Conservation (phyloP, 2,797 vertebrate species). For the Phoxinus dragarum region DNA sequence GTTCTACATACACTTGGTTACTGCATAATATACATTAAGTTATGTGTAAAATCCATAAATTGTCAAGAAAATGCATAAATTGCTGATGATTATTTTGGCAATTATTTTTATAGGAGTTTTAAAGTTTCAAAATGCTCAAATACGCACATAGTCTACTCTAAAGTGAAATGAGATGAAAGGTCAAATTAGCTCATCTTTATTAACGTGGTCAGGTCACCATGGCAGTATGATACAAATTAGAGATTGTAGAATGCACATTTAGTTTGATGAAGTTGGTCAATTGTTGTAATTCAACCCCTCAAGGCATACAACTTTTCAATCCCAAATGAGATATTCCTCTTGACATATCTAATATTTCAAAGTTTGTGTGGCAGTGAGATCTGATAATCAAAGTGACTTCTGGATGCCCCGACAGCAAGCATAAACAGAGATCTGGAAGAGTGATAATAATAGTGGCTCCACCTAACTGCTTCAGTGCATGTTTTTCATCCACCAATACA, state of each 20-base stretch:
- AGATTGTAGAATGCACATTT: background rate
- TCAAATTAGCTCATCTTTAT: background rate
- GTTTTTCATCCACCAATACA: constrained; percentile 15
- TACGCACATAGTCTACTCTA: background rate
- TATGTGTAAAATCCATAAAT: background rate
- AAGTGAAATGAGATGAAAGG: background rate
- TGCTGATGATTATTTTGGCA: too few relatives aligned
- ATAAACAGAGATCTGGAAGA: constrained; percentile 17
- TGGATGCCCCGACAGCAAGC: constrained; percentile 13
- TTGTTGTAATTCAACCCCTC: background rate
- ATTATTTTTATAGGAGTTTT: background rate
- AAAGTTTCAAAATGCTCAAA: background rate
- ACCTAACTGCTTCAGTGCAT: background rate
- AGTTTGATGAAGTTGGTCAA: background rate
- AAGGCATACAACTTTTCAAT: background rate
- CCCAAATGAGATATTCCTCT: background rate
- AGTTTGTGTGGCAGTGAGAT: constrained; percentile 4
- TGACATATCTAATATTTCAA: background rate
- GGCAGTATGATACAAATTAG: background rate
- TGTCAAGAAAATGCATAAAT: background rate
- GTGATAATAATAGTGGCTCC: background rate
- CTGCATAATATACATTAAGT: background rate
- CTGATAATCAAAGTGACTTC: constrained; percentile 3
- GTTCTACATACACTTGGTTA: background rate
- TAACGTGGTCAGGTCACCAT: background rate